Percentiles rank a stretch among this genome's conserved stretches.
Evolutionary conservation across 1,140 invertebrate genomes (phyloP).

Genomic region (Ceratina australensis): DNA sequence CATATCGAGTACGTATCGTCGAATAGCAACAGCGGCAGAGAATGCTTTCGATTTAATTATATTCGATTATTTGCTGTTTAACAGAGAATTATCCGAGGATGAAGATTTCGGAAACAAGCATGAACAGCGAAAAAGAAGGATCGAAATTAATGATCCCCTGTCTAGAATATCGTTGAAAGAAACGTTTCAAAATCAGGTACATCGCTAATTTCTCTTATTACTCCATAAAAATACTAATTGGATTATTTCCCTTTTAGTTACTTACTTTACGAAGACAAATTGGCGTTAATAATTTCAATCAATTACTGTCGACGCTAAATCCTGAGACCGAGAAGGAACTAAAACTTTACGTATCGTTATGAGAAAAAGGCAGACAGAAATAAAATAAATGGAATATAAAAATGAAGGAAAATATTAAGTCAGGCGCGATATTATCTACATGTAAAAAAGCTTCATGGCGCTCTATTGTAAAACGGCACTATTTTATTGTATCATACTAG

Average conservation of each 20-base stretch:
- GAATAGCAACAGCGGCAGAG: background rate
- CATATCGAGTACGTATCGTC: slow-evolving; percentile 83
- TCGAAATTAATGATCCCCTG: slow-evolving; percentile 85
- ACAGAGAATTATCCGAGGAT: slow-evolving; percentile 73
- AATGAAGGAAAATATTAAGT: slow-evolving; percentile 47
- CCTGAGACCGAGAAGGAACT: slow-evolving; percentile 85
- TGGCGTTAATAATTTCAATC: slow-evolving; percentile 84
- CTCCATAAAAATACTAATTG: background rate
- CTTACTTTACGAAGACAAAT: slow-evolving; percentile 83
- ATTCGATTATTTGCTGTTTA: slow-evolving; percentile 78
- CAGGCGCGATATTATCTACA: slow-evolving; percentile 50
- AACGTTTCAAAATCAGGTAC: slow-evolving; percentile 84
- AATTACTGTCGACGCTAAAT: slow-evolving; percentile 85
- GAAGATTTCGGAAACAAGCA: slow-evolving; percentile 81
- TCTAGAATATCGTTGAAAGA: slow-evolving; percentile 85
- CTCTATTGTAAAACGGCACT: slow-evolving; percentile 71
- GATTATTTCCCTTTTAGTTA: slow-evolving; percentile 80
- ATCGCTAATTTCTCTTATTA: slow-evolving; percentile 37
- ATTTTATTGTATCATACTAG: slow-evolving; percentile 75
- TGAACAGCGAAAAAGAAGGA: slow-evolving; percentile 81
- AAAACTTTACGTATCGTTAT: slow-evolving; percentile 82
- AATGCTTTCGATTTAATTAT: slow-evolving; percentile 23
- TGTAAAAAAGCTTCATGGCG: slow-evolving; percentile 66
- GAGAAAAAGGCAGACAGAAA: slow-evolving; percentile 59
- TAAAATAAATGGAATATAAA: slow-evolving; percentile 29